phyloP scores from a whole-genome alignment of 2,113 vertebrate species.

The Onychostoma macrolepis region DNA sequence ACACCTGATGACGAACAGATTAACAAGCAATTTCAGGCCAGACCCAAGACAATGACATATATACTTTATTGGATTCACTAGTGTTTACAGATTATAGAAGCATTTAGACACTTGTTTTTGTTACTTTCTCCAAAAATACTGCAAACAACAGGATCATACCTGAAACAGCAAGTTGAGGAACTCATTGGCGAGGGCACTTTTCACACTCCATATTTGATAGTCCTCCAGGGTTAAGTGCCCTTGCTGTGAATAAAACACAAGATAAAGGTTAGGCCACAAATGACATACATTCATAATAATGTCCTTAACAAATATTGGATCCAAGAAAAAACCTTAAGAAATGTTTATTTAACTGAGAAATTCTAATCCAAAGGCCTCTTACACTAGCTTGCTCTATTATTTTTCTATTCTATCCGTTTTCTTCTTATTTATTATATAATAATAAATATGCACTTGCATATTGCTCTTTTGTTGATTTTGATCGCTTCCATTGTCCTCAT shows the following conservation, averaged over 20 bases:
- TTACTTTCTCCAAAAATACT: not conserved
- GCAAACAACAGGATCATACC: conserved; percentile 70
- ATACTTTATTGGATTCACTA: conserved; percentile 11
- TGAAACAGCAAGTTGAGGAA: conserved; percentile 98
- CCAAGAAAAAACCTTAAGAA: not conserved
- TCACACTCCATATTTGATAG: conserved; percentile 99
- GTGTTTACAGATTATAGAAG: not conserved
- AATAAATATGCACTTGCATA: too few species aligned
- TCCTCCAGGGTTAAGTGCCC: conserved; percentile 95
- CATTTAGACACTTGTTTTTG: not conserved
- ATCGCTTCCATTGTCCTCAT: too few species aligned
- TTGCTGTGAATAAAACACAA: conserved; percentile 72
- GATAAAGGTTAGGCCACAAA: not conserved
- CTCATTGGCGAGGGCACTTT: conserved; percentile 95
- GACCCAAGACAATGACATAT: not conserved
- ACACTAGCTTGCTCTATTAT: too few species aligned
- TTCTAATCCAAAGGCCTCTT: too few species aligned
- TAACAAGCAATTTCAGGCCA: conserved; percentile 10
- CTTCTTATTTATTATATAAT: too few species aligned
- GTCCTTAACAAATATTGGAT: not conserved
- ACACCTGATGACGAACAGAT: conserved; percentile 79
- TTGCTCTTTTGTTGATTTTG: too few species aligned
- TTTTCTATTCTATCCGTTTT: too few species aligned
- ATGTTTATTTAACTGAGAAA: not conserved
- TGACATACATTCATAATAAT: not conserved